Percentiles rank a stretch among this genome's conserved stretches.
Conservation (phyloP, 2,797 vertebrate genomes). For the Oreonectes daqikongensis region DNA sequence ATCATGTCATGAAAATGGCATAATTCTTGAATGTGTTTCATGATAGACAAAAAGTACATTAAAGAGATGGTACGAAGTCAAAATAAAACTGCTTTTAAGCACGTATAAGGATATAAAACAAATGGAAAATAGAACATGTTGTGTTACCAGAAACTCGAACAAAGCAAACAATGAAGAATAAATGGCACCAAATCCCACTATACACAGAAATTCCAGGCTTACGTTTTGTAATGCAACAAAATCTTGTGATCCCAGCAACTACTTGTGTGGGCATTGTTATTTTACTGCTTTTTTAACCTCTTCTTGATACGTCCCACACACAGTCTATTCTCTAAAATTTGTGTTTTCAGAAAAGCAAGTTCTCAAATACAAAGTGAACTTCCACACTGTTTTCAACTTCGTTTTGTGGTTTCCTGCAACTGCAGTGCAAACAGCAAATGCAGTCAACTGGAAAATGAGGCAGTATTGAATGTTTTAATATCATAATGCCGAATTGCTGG, state of each 20-base stretch:
- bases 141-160: too few species aligned
- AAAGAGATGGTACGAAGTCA: too few species aligned
- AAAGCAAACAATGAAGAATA: not conserved
- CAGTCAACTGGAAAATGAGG: not conserved
- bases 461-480: not conserved
- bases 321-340: not conserved
- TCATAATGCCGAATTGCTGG: not conserved
- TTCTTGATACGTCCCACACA: not conserved
- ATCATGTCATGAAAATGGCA: too few species aligned
- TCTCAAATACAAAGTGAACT: not conserved
- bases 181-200: not conserved
- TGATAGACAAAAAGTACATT: too few species aligned
- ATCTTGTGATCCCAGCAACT: not conserved
- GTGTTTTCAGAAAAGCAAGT: not conserved
- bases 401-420: conserved; percentile 12
- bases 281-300: not conserved
- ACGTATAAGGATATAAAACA: too few species aligned
- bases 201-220: not conserved
- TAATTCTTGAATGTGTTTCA: too few species aligned
- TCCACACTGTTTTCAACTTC: not conserved
- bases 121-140: too few species aligned
- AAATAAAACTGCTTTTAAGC: too few species aligned
- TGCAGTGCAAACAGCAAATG: not conserved
- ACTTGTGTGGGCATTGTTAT: not conserved
- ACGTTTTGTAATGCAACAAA: not conserved